Base-by-base conservation (phyloP, 2,888 invertebrate species). In the Aleiodes testaceus region DNA sequence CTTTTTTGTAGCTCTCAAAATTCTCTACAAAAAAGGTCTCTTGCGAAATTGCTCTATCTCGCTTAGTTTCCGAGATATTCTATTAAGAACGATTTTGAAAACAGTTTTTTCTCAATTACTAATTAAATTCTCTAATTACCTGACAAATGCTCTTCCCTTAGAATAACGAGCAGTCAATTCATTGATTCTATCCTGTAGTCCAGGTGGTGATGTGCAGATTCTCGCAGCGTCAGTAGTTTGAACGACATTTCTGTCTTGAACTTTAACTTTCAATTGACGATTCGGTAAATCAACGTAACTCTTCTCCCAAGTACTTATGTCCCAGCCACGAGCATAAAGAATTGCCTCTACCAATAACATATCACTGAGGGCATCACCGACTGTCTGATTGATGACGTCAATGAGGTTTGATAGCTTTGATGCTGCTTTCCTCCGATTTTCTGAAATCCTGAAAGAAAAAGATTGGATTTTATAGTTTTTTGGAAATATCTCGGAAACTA, bases 291-390 rank as follows among this genome's bases (percentile, higher is more conserved):
- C 98, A 0, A 84, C 86, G 84, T 99, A 99, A 9, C 93, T 90
- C 1, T 88, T 84, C 80, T 93, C 91, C 99, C 99, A 99, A 63
- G 95, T 92, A 36, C 88, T 87, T 1, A 93, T 90, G 79, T 91
- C 90, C 93, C 95, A 96, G 3, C 95, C 97, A 75, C 93, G 92
- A 1, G 92, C 91, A 79, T 93, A 92, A 22, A 99, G 90, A 65
- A 98, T 94, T 0, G 94, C 93, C 88, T 99, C 99, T 0, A 99
- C 97, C 4, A 98, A 87, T 71, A 99, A 89, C 91, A 99, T 91
- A 84, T 99, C 99, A 0, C 98, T 97, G 67, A 99, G 93, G 2
- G 99, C 99, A 89, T 99, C 99, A 0, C 99, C 99, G 0, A 99
- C 96, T 0, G 95, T 94, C 88, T 97, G 97, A 87, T 98, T 98